Percentiles rank a stretch among this genome's conserved stretches.
Evolutionary conservation across 2,888 invertebrate genomes (phyloP).

Genomic region (Herminia tarsipennalis): DNA sequence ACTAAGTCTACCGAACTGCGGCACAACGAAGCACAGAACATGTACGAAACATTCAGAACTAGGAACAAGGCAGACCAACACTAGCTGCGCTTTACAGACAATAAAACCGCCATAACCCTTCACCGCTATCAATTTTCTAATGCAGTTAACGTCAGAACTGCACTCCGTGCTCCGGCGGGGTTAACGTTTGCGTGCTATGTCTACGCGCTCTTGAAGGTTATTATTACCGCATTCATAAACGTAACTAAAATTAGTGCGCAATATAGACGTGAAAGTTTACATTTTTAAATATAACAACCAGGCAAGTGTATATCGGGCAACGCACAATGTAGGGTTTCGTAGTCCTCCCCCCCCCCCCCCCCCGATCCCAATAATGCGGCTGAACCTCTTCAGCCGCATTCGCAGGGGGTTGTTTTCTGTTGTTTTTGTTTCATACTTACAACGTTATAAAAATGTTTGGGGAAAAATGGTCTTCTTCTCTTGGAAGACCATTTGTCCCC

Average conservation of each 20-base stretch:
- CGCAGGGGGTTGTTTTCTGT: no score
- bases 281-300: no score
- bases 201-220: slow-evolving; percentile 17
- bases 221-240: slow-evolving; percentile 6
- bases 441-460: no score
- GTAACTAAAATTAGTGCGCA: not conserved
- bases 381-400: no score
- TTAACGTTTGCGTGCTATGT: slow-evolving; percentile 25
- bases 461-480: no score
- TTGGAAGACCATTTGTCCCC: no score
- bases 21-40: slow-evolving; percentile 11
- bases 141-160: slow-evolving; percentile 66
- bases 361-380: no score
- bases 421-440: no score
- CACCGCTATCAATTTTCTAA: slow-evolving; percentile 62
- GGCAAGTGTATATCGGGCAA: no score
- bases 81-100: slow-evolving; percentile 35
- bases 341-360: no score
- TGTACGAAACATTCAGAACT: slow-evolving; percentile 10
- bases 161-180: slow-evolving; percentile 37
- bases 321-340: no score
- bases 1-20: not conserved
- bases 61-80: slow-evolving; percentile 12
- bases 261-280: no score
- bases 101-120: slow-evolving; percentile 61